These are phyloP conservation scores for Nephotettix cincticeps DNA, from an alignment of 1,140 invertebrate genomes.

Conservation along the genomic window DNA sequence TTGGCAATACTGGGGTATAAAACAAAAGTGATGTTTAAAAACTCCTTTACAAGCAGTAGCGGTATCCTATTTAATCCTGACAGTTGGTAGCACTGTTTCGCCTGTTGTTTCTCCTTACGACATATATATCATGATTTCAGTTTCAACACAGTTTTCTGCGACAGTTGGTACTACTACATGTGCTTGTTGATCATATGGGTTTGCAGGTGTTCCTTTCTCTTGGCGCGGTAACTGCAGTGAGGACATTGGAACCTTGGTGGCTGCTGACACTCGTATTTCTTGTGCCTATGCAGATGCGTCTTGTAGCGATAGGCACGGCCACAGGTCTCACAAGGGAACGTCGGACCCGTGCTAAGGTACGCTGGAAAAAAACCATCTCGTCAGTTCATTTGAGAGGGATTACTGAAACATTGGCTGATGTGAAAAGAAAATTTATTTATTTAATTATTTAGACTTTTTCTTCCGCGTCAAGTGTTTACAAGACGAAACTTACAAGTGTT, in stretches of 20 bases:
- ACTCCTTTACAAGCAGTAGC: too few relatives aligned
- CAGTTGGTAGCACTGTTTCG: neutral
- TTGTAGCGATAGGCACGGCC: constrained; percentile 49
- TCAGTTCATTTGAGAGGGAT: neutral
- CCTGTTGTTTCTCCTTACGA: neutral
- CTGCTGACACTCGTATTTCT: constrained; percentile 53
- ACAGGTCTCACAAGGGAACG: constrained; percentile 14
- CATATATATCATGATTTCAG: neutral
- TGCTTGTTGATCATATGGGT: constrained; percentile 54
- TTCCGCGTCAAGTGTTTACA: too few relatives aligned
- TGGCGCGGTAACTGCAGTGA: constrained; percentile 74
- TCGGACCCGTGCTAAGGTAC: neutral
- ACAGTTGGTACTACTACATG: neutral
- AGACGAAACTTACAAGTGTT: too few relatives aligned
- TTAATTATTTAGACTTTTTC: too few relatives aligned
- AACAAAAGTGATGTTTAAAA: too few relatives aligned
- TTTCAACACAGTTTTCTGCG: neutral
- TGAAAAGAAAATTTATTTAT: neutral
- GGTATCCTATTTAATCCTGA: too few relatives aligned
- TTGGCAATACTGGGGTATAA: too few relatives aligned
- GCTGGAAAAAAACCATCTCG: neutral
- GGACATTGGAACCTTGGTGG: constrained; percentile 54
- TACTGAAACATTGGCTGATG: neutral
- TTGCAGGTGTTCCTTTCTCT: constrained; percentile 80
- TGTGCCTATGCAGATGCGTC: constrained; percentile 53